Percentiles rank a stretch among this genome's conserved stretches.
These are phyloP conservation scores for Tetrapedia diversipes DNA, from an alignment of 2,888 invertebrate genomes.

Conservation along the genomic window DNA sequence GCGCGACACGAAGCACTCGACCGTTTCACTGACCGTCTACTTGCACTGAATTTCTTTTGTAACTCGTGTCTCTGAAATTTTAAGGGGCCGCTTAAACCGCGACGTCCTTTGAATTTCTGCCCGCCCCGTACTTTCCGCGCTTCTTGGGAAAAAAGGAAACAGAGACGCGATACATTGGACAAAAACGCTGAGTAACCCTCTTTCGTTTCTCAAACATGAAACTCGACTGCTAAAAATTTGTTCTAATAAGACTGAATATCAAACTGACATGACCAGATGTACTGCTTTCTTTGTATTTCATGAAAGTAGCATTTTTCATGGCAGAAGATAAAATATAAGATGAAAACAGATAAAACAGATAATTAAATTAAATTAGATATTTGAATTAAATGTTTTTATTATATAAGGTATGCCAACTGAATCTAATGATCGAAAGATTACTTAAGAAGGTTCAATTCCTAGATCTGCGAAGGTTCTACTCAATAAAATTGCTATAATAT, in stretches of 20 bases:
- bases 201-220: not conserved
- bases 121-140: not conserved
- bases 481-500: not conserved
- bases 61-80: slow-evolving; percentile 24
- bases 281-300: not conserved
- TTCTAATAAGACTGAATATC: not conserved
- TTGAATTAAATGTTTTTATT: not conserved
- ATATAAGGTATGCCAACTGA: not conserved
- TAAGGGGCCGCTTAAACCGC: slow-evolving; percentile 17
- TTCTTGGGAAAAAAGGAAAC: not conserved
- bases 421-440: not conserved
- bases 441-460: not conserved
- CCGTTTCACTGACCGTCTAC: slow-evolving; percentile 3
- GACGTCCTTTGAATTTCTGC: slow-evolving; percentile 24
- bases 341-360: not conserved
- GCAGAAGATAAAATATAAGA: not conserved
- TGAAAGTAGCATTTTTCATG: not conserved
- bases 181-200: not conserved
- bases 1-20: not conserved
- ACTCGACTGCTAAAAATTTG: slow-evolving; percentile 5
- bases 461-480: not conserved
- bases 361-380: not conserved
- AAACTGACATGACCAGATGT: not conserved
- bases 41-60: slow-evolving; percentile 39
- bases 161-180: not conserved